Conservation (phyloP, 2,888 invertebrate genomes). For the Drosophila niveifrons region DNA sequence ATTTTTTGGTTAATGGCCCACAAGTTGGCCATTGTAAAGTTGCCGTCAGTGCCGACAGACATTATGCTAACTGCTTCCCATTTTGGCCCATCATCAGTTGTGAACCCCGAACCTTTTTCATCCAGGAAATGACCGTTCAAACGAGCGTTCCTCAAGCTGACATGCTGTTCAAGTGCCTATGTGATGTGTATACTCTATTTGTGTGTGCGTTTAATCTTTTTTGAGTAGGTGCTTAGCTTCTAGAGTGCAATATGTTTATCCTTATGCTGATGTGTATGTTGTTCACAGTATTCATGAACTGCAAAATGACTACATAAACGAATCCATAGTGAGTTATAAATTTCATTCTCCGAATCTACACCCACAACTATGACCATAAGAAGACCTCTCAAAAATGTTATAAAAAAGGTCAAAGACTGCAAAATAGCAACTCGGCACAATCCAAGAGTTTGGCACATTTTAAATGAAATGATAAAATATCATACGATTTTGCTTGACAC, state of each 20-base stretch:
- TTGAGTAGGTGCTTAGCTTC: conserved; percentile 48
- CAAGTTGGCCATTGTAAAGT: conserved; percentile 76
- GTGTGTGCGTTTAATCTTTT: conserved; percentile 41
- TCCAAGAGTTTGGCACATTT: too few species aligned
- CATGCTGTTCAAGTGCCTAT: conserved; percentile 37
- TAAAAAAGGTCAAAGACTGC: neutral
- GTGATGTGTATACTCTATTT: conserved; percentile 10
- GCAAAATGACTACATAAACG: conserved; percentile 47
- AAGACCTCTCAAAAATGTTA: neutral
- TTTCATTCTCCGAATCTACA: conserved; percentile 12
- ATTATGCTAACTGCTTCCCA: conserved; percentile 70
- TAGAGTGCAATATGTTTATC: conserved; percentile 43
- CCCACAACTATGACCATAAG: conserved; percentile 7
- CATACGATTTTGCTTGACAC: too few species aligned
- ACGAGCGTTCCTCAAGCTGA: conserved; percentile 30
- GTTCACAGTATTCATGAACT: conserved; percentile 52
- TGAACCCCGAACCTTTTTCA: conserved; percentile 55
- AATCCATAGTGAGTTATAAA: conserved; percentile 41
- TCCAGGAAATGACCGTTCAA: conserved; percentile 68
- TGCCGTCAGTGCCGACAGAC: conserved; percentile 58
- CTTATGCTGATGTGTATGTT: conserved; percentile 17
- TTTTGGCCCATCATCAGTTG: conserved; percentile 50
- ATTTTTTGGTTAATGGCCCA: conserved; percentile 73
- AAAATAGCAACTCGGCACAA: too few species aligned
- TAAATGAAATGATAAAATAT: too few species aligned